Evolutionary conservation across 2,888 invertebrate genomes (phyloP).

Genomic region (Dendrolimus pini): DNA sequence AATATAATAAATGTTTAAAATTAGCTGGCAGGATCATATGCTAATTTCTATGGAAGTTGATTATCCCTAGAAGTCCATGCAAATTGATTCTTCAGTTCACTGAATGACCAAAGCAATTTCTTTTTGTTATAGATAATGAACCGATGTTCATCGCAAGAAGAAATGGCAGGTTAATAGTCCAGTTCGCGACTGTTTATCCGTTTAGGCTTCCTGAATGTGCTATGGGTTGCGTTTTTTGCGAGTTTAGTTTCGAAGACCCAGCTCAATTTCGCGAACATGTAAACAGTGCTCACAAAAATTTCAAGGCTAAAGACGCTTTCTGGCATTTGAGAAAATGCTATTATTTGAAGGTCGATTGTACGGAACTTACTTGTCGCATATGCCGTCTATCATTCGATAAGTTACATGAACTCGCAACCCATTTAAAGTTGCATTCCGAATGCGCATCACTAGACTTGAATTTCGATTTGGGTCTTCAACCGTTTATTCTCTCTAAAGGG

Average conservation of each 20-base stretch:
- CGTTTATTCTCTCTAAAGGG: background rate
- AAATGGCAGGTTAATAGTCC: constrained; percentile 6
- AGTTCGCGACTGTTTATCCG: constrained; percentile 6
- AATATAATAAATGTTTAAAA: too few species aligned
- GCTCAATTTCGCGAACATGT: constrained; percentile 7
- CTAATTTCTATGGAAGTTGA: too few species aligned
- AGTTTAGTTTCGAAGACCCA: constrained; percentile 6
- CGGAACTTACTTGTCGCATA: constrained; percentile 8
- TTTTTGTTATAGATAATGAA: constrained; percentile 11
- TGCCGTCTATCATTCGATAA: constrained; percentile 1
- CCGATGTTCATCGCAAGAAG: constrained; percentile 3
- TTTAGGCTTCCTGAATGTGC: constrained; percentile 5
- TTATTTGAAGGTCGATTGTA: constrained; percentile 8
- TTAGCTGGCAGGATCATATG: too few species aligned
- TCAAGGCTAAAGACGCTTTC: background rate
- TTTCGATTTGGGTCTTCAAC: constrained; percentile 21
- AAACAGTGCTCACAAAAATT: constrained; percentile 4
- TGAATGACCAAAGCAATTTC: constrained; percentile 23
- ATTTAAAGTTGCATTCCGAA: constrained; percentile 8
- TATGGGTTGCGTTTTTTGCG: constrained; percentile 10
- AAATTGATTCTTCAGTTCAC: background rate
- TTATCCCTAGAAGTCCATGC: too few species aligned
- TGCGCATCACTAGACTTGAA: constrained; percentile 16
- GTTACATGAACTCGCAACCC: background rate
- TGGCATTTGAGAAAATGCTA: background rate